Conservation (phyloP, 2,888 invertebrate genomes). For the Conistra vaccinii region DNA sequence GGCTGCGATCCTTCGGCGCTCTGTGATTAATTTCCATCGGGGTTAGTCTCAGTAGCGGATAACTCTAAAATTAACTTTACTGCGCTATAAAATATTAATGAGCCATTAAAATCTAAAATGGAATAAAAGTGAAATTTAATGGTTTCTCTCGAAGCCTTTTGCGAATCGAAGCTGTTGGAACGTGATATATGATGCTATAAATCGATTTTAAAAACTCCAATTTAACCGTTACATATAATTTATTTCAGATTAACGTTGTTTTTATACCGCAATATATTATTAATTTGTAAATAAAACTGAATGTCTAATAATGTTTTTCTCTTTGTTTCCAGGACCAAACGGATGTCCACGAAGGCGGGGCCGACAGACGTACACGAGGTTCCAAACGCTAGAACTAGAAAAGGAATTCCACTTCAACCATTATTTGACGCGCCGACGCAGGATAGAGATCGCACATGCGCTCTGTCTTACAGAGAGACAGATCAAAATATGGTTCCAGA, state of each 20-base stretch:
- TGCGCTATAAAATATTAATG: constrained; percentile 89
- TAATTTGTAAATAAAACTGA: constrained; percentile 46
- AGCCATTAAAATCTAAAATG: constrained; percentile 89
- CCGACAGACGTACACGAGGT: constrained; percentile 99
- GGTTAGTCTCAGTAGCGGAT: constrained; percentile 86
- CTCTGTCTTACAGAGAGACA: constrained; percentile 98
- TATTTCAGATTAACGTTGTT: constrained; percentile 68
- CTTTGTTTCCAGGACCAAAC: constrained; percentile 96
- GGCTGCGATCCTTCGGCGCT: constrained; percentile 65
- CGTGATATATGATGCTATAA: constrained; percentile 86
- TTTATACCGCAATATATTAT: constrained; percentile 49
- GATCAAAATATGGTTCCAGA: constrained; percentile 99
- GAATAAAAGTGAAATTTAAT: constrained; percentile 90
- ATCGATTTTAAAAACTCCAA: constrained; percentile 79
- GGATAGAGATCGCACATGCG: constrained; percentile 99
- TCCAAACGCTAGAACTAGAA: constrained; percentile 99
- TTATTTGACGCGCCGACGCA: constrained; percentile 98
- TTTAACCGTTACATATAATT: constrained; percentile 76
- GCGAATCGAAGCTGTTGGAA: constrained; percentile 79
- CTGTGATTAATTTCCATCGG: constrained; percentile 82
- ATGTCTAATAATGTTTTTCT: constrained; percentile 65
- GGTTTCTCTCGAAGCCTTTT: constrained; percentile 82
- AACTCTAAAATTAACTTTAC: constrained; percentile 89
- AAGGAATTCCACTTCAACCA: constrained; percentile 99
- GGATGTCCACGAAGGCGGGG: constrained; percentile 98